Evolutionary conservation across 1,140 invertebrate genomes (phyloP).

Genomic region (Monomorium pharaonis): DNA sequence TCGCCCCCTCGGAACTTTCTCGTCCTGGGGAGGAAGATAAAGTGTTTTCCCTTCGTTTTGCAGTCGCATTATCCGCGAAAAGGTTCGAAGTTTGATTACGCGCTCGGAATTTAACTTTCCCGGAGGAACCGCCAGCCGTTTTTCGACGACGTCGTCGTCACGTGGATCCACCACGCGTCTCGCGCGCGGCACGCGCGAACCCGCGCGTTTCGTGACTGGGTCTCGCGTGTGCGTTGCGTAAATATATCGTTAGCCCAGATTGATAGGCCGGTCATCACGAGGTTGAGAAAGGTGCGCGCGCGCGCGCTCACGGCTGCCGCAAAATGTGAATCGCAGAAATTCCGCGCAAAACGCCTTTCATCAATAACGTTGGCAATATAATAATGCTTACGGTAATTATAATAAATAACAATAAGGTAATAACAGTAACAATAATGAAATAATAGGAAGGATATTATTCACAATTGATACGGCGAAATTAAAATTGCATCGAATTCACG

Average conservation of each 20-base stretch:
- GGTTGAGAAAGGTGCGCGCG: neutral
- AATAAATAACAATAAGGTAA: neutral
- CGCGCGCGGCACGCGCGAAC: constrained; percentile 40
- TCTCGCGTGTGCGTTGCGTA: constrained; percentile 66
- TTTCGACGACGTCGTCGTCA: too few relatives aligned
- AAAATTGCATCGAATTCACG: neutral
- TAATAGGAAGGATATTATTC: neutral
- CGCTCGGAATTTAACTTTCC: too few relatives aligned
- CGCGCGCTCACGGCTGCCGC: too few relatives aligned
- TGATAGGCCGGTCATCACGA: constrained; percentile 53
- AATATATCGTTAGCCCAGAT: constrained; percentile 69
- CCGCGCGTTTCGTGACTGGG: constrained; percentile 60
- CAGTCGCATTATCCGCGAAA: too few relatives aligned
- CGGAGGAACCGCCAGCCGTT: too few relatives aligned
- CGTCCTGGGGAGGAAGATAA: too few relatives aligned
- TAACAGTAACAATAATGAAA: neutral
- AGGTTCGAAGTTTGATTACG: too few relatives aligned
- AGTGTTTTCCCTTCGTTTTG: too few relatives aligned
- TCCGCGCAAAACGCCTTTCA: neutral
- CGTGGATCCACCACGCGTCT: too few relatives aligned
- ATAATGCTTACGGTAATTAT: neutral
- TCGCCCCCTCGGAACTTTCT: too few relatives aligned
- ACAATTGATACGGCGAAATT: neutral
- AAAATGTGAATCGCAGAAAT: neutral
- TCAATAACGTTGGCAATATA: neutral